These are phyloP conservation scores for Cryptus viduatorius DNA, from an alignment of 2,888 invertebrate genomes.

Conservation along the genomic window DNA sequence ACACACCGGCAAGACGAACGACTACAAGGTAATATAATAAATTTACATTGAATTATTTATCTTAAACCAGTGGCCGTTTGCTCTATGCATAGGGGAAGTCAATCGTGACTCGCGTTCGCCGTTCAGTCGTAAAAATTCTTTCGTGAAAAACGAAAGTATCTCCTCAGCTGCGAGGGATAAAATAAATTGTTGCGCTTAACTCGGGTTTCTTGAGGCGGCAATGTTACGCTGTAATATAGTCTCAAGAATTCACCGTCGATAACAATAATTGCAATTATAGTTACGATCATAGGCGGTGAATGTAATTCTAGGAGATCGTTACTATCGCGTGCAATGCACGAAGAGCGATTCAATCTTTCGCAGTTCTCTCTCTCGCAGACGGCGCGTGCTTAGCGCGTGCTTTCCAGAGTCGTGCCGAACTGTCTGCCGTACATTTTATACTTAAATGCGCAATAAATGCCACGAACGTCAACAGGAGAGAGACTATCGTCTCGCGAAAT, in stretches of 20 bases:
- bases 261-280: slow-evolving; percentile 42
- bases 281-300: slow-evolving; percentile 57
- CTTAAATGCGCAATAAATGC: slow-evolving; percentile 5
- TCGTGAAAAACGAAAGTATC: slow-evolving; percentile 53
- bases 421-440: background rate
- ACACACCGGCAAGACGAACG: slow-evolving; percentile 76
- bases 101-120: slow-evolving; percentile 46
- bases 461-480: background rate
- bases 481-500: background rate
- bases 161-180: background rate
- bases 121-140: slow-evolving; percentile 51
- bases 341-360: slow-evolving; percentile 51
- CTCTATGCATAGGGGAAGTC: slow-evolving; percentile 26
- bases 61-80: too few species aligned
- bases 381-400: background rate
- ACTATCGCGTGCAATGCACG: slow-evolving; percentile 31
- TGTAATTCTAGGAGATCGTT: slow-evolving; percentile 64
- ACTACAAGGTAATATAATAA: slow-evolving; percentile 81
- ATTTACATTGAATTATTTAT: slow-evolving; percentile 1
- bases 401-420: slow-evolving; percentile 10
- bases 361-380: background rate
- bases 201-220: slow-evolving; percentile 1
- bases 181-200: slow-evolving; percentile 19
- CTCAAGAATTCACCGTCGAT: slow-evolving; percentile 24
- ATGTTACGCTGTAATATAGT: background rate